Base-by-base conservation (phyloP, 2,113 vertebrate genomes). In the Abramis brama region DNA sequence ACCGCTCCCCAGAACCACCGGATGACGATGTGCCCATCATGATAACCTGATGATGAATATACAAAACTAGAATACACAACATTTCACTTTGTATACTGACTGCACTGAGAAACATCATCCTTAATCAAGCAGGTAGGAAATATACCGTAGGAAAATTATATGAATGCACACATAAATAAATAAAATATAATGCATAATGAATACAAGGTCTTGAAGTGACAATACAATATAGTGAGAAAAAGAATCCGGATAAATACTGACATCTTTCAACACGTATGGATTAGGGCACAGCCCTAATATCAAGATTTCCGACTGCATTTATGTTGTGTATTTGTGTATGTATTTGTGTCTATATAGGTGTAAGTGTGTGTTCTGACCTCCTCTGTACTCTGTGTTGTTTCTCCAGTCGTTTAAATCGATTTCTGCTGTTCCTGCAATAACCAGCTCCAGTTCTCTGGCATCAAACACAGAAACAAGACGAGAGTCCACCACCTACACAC, bases 1-100 rank as follows among this genome's bases (percentile, higher is more conserved):
- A 97, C 97, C 0, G 96, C 96, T 2, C 95, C 95, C 97, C 97
- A 97, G 92, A 97, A 97, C 97, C 97, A 97, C 85, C 96, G 94
- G 85, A 97, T 97, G 87, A 97, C 96, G 3, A 97, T 97, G 89
- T 97, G 96, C 0, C 96, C 95, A 39, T 97, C 96, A 0, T 97
- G 96, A 90, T 97, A 97, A 81, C 97, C 96, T 90, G 85, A 13
- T 15, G 55, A 43, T 9, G 43, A 0, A 68, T 17, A n/a, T 11
- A 74, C 57, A 33, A 17, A 70, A 30, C 62, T 33, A 8, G 1
- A 30, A 33, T 66, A n/a, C n/a, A n/a, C n/a, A n/a, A 50, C 47
- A 50, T 68, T 30, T 33, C 15, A n/a, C 7, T 33, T 30, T 39
- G 6, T 19, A n/a, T n/a, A n/a, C 66, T 39, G 33, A 39, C 66